A percentile compares a stretch with the other conserved stretches of the same genome.
Conservation (phyloP, 2,797 vertebrate species). For the Schizothorax lantsangensis region DNA sequence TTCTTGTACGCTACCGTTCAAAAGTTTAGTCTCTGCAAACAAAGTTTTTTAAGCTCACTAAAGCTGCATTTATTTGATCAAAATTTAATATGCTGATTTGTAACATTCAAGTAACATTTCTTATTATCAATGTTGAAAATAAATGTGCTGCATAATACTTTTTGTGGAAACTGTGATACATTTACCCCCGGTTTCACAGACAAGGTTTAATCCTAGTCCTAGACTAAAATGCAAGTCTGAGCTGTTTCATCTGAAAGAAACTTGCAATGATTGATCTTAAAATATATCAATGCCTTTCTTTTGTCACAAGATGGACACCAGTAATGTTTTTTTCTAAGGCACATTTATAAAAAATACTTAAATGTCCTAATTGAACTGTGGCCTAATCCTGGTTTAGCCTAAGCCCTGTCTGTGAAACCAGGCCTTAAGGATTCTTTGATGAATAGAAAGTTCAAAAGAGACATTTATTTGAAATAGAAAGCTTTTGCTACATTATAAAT, state of each 20-base stretch:
- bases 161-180: background rate
- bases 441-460: background rate
- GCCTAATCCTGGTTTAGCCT: no score
- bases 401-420: no score
- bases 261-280: no score
- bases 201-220: no score
- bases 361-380: no score
- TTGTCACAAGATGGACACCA: no score
- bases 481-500: background rate
- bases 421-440: background rate
- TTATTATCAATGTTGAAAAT: background rate
- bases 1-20: background rate
- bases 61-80: background rate
- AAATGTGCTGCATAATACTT: background rate
- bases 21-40: background rate
- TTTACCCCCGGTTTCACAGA: background rate
- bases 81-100: background rate
- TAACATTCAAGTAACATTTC: background rate
- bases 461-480: background rate
- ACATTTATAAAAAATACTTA: no score
- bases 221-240: no score
- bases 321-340: no score
- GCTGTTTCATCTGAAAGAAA: no score
- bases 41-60: background rate
- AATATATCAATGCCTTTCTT: no score